A percentile compares a stretch with the other conserved stretches of the same genome.
Evolutionary conservation across 53 echinoderm and acorn worm species (phyloP).

Genomic region (Crossaster papposus): DNA sequence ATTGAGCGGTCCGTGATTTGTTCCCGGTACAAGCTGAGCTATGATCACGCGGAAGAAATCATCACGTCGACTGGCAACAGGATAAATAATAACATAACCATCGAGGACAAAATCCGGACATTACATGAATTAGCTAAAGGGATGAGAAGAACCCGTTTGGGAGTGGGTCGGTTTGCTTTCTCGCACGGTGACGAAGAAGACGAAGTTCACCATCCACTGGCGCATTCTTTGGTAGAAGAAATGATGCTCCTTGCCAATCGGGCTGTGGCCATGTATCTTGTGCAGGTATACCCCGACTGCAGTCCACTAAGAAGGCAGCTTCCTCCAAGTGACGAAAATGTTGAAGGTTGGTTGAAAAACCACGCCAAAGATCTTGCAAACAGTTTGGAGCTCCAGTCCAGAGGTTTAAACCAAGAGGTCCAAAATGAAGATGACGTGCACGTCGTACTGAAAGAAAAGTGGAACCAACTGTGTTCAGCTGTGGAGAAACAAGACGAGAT

Average conservation of each 20-base stretch:
- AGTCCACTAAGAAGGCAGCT: constrained; percentile 75
- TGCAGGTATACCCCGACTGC: constrained; percentile 50
- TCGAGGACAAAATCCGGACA: constrained; percentile 13
- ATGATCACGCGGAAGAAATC: constrained; percentile 68
- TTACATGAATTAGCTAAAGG: constrained; percentile 43
- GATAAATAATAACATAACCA: neutral
- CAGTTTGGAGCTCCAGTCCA: constrained; percentile 39
- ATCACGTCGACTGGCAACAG: constrained; percentile 21
- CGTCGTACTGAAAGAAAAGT: constrained; percentile 46
- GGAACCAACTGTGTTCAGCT: constrained; percentile 24
- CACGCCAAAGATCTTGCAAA: constrained; percentile 8
- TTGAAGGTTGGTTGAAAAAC: constrained; percentile 58
- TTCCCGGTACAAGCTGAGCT: constrained; percentile 66
- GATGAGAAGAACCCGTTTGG: constrained; percentile 57
- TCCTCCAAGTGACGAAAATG: constrained; percentile 61
- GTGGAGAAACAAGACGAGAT: constrained; percentile 34
- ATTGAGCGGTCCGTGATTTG: constrained; percentile 63
- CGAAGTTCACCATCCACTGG: constrained; percentile 56
- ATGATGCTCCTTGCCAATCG: constrained; percentile 85
- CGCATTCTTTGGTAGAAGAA: constrained; percentile 80
- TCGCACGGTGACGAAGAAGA: constrained; percentile 56
- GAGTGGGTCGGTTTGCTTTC: constrained; percentile 48
- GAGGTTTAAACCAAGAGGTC: neutral
- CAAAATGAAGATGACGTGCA: constrained; percentile 7
- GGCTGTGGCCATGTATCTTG: constrained; percentile 65